Evolutionary conservation across 2,888 invertebrate species (phyloP).

Genomic region (Metellina segmentata): DNA sequence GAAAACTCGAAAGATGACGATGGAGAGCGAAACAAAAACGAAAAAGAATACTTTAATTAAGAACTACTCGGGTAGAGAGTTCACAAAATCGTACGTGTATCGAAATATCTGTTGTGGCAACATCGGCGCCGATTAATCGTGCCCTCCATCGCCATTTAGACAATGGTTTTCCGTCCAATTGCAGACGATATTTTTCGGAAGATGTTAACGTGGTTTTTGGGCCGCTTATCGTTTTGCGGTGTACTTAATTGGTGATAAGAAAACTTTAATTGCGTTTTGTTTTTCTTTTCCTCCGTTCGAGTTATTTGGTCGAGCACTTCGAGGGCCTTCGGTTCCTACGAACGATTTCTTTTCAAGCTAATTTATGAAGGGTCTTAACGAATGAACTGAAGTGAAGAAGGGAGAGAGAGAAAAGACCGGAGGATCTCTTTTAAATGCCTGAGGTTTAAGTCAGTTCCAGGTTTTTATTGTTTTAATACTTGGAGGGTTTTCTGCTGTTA

Average conservation of each 20-base stretch:
- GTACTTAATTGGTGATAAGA: constrained; percentile 32
- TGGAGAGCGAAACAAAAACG: background rate
- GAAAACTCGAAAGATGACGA: background rate
- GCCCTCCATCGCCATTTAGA: background rate
- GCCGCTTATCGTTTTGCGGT: constrained; percentile 16
- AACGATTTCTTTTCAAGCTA: background rate
- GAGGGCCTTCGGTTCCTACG: background rate
- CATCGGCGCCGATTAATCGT: background rate
- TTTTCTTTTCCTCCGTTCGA: background rate
- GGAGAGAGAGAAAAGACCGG: background rate
- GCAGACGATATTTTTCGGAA: background rate
- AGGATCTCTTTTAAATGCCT: background rate
- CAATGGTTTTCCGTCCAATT: constrained; percentile 14
- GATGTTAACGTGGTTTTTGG: constrained; percentile 3
- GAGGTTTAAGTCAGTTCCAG: background rate
- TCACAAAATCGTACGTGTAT: background rate
- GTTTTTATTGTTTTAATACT: background rate
- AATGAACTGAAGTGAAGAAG: background rate
- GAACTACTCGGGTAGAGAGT: background rate
- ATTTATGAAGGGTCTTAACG: background rate
- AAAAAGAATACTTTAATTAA: background rate
- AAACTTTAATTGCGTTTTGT: constrained; percentile 31
- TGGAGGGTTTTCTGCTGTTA: background rate
- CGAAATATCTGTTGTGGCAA: background rate
- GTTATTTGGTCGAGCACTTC: background rate